These are phyloP conservation scores for Malacosoma neustria DNA, from an alignment of 2,888 invertebrate genomes.

Conservation along the genomic window DNA sequence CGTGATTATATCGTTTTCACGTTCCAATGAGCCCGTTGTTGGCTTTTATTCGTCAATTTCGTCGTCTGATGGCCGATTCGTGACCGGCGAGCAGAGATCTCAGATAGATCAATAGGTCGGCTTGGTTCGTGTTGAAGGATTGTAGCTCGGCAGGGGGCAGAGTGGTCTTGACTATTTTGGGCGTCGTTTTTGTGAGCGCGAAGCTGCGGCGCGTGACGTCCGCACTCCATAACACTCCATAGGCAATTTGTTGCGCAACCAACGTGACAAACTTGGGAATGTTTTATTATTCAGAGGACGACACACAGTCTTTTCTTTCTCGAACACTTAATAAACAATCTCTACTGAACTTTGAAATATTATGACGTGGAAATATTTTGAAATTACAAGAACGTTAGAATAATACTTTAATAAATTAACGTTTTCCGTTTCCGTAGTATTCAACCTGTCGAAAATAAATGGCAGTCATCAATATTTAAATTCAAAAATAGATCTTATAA, in stretches of 20 bases:
- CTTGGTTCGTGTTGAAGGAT: conserved; percentile 19
- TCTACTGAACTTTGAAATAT: too few relatives aligned
- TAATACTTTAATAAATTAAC: background rate
- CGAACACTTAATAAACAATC: conserved; percentile 46
- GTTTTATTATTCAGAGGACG: conserved; percentile 53
- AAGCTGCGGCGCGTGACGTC: conserved; percentile 44
- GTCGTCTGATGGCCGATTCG: conserved; percentile 34
- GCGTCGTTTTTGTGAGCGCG: conserved; percentile 33
- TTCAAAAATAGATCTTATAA: background rate
- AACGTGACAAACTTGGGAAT: conserved; percentile 32
- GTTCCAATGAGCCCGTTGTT: conserved; percentile 51
- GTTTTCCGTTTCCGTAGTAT: background rate
- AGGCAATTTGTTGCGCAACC: conserved; percentile 54
- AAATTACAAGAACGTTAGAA: background rate
- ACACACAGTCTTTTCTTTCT: conserved; percentile 56
- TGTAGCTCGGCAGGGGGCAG: conserved; percentile 16
- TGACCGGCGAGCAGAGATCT: conserved; percentile 34
- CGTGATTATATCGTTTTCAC: conserved; percentile 66
- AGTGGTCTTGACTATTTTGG: conserved; percentile 29
- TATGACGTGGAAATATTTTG: too few relatives aligned
- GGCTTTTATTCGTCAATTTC: conserved; percentile 46
- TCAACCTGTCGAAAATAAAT: background rate
- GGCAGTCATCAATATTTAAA: background rate
- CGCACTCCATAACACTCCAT: conserved; percentile 42
- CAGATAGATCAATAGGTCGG: conserved; percentile 37